Conservation (phyloP, 1,140 invertebrate genomes). For the Drosophila parvula region DNA sequence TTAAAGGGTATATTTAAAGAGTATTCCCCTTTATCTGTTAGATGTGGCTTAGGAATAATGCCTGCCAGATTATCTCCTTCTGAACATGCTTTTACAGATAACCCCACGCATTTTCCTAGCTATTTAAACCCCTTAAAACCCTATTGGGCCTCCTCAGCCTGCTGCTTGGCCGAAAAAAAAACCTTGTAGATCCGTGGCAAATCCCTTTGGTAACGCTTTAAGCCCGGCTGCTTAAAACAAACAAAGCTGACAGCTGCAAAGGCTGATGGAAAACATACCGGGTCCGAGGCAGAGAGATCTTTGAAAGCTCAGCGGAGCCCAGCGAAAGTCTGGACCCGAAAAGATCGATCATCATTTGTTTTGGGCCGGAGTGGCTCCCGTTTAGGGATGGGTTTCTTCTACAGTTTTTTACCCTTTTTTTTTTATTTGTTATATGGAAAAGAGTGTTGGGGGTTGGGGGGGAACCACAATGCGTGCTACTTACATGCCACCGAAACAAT, state of each 20-base stretch:
- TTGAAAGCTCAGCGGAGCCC: slow-evolving; percentile 19
- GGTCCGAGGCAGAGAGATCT: slow-evolving; percentile 28
- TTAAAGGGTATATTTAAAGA: background rate
- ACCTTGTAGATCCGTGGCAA: slow-evolving; percentile 76
- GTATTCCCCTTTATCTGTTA: too few species aligned
- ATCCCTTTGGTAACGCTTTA: slow-evolving; percentile 79
- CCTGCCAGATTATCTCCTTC: background rate
- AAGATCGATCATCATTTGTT: slow-evolving; percentile 82
- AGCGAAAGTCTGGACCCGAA: slow-evolving; percentile 66
- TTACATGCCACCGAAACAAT: slow-evolving; percentile 83
- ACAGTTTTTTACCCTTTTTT: background rate
- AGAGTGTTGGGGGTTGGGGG: background rate
- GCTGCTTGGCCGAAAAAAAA: slow-evolving; percentile 53
- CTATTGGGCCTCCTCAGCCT: slow-evolving; percentile 22
- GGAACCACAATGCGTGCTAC: slow-evolving; percentile 74
- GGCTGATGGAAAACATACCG: slow-evolving; percentile 1
- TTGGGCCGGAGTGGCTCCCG: slow-evolving; percentile 71
- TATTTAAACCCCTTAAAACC: slow-evolving; percentile 10
- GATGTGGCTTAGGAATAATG: too few species aligned
- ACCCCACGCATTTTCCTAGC: background rate
- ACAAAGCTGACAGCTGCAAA: slow-evolving; percentile 78
- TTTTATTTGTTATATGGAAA: background rate
- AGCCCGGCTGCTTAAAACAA: slow-evolving; percentile 74
- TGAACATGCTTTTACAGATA: background rate
- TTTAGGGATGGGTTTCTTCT: slow-evolving; percentile 49